Conservation (phyloP, 2,797 vertebrate genomes). For the Periparus ater region DNA sequence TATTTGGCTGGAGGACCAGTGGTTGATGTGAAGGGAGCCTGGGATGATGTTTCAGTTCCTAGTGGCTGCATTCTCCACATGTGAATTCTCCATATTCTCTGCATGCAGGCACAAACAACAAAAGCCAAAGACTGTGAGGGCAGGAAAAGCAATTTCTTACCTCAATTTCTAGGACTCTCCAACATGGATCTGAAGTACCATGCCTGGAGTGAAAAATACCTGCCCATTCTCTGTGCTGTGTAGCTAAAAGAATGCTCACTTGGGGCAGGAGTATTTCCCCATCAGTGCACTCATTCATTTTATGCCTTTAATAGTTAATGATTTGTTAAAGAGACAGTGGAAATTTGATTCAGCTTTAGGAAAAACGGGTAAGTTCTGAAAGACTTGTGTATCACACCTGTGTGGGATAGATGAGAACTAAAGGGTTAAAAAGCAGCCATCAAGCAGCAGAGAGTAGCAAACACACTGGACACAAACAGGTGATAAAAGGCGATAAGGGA, state of each 20-base stretch:
- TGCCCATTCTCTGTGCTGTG: background rate
- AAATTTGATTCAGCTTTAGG: background rate
- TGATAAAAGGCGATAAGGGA: slow-evolving; percentile 69
- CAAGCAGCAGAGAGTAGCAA: slow-evolving; percentile 42
- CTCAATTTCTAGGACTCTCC: background rate
- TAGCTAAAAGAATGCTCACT: background rate
- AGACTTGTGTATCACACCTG: background rate
- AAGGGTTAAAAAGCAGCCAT: slow-evolving; percentile 12
- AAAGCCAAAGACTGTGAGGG: background rate
- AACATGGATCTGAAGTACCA: background rate
- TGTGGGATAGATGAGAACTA: background rate
- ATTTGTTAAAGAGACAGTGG: background rate
- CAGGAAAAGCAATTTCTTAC: background rate
- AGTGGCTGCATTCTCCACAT: background rate
- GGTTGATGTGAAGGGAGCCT: background rate
- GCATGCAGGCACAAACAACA: rapidly evolving
- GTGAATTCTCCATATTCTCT: no score
- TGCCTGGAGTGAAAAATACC: background rate
- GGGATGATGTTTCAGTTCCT: background rate
- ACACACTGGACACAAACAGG: slow-evolving; percentile 68
- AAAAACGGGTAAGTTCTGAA: background rate
- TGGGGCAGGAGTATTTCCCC: background rate
- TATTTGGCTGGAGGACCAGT: background rate
- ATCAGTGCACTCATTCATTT: background rate
- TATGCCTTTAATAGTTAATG: background rate